Conservation (phyloP, 2,113 vertebrate genomes). For the Tachysurus vachellii region DNA sequence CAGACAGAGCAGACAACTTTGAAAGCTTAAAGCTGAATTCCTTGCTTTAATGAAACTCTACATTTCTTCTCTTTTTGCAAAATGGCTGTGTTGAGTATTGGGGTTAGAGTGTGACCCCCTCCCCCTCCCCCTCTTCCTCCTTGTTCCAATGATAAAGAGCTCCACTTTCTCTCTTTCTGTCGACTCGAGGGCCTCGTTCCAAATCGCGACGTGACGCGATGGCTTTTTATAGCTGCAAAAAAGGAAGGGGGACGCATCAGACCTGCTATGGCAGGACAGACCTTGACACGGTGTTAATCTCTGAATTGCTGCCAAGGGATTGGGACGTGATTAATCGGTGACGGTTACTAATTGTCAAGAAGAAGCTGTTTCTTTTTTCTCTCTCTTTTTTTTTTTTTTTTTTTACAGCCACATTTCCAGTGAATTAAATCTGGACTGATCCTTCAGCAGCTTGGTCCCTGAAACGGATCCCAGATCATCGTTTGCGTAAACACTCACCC, state of each 20-base stretch:
- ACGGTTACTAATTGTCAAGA: conserved; percentile 41
- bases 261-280: conserved; percentile 44
- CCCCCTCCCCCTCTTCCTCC: conserved; percentile 34
- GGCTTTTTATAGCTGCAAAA: conserved; percentile 48
- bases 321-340: conserved; percentile 39
- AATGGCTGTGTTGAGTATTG: conserved; percentile 31
- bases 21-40: background rate
- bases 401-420: background rate
- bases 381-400: no score
- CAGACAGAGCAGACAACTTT: no score
- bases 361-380: conserved; percentile 2
- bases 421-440: conserved; percentile 13
- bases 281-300: conserved; percentile 42
- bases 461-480: conserved; percentile 18
- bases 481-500: background rate
- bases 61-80: background rate
- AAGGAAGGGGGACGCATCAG: conserved; percentile 19
- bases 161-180: conserved; percentile 33
- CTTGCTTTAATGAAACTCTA: background rate
- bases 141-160: conserved; percentile 46
- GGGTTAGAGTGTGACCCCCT: conserved; percentile 20
- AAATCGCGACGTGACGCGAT: conserved; percentile 36
- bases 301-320: conserved; percentile 32
- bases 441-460: background rate
- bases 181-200: conserved; percentile 51